These are phyloP conservation scores for Cryptotis parvus DNA, from an alignment of 2,113 vertebrate species.

Conservation along the genomic window DNA sequence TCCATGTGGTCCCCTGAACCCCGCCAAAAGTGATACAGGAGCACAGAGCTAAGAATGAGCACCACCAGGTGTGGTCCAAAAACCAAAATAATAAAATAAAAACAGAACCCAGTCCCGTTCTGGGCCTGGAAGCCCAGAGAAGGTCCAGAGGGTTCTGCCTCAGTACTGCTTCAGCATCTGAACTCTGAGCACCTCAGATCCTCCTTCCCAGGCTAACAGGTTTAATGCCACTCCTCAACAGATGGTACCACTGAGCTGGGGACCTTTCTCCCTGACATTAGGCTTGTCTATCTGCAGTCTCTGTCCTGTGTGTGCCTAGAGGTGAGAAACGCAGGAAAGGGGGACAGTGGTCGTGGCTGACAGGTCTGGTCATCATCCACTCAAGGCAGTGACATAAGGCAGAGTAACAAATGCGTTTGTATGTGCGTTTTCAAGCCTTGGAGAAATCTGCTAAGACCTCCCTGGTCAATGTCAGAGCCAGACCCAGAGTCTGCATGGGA, in stretches of 20 bases:
- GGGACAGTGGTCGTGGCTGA: not conserved
- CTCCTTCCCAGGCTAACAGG: not conserved
- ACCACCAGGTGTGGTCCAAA: too few relatives aligned
- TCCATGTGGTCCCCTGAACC: too few relatives aligned
- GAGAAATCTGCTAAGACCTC: not conserved
- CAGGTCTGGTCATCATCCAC: not conserved
- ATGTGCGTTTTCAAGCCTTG: constrained; percentile 1
- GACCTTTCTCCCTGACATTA: not conserved
- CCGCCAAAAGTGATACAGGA: too few relatives aligned
- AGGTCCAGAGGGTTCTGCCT: not conserved
- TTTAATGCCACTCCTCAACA: not conserved
- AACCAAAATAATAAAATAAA: not conserved
- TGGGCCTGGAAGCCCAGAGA: not conserved
- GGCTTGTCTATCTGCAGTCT: not conserved
- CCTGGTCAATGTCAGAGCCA: not conserved
- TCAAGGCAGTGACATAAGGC: not conserved
- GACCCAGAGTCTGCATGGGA: not conserved
- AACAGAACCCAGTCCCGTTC: not conserved
- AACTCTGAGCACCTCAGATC: not conserved
- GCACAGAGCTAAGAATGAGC: too few relatives aligned
- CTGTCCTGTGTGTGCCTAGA: not conserved
- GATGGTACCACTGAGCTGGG: not conserved
- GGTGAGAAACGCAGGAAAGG: not conserved
- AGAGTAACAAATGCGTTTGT: not conserved
- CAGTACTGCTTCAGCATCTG: not conserved